A percentile compares a stretch with the other conserved stretches of the same genome.
Conservation (phyloP, 2,113 vertebrate species). For the Eptesicus fuscus region DNA sequence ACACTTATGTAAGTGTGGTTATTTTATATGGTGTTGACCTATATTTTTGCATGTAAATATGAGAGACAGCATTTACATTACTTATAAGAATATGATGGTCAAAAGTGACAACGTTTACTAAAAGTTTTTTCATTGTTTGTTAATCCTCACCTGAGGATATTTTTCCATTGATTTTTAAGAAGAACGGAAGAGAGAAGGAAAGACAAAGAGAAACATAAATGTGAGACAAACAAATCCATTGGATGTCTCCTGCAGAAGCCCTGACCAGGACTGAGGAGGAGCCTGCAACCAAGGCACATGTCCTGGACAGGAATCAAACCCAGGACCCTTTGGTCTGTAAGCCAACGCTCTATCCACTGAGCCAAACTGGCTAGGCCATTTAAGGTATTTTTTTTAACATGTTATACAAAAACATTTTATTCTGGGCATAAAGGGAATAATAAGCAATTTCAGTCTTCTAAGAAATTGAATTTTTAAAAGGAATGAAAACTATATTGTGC, state of each 20-base stretch:
- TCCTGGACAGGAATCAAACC: too few relatives aligned
- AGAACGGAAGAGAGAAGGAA: too few relatives aligned
- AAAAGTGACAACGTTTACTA: not conserved
- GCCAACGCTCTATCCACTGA: too few relatives aligned
- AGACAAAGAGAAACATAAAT: too few relatives aligned
- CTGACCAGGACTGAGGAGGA: too few relatives aligned
- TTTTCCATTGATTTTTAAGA: too few relatives aligned
- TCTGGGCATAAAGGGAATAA: not conserved
- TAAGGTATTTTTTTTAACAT: not conserved
- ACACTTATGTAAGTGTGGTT: not conserved
- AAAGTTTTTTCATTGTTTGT: not conserved
- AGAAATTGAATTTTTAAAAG: not conserved
- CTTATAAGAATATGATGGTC: not conserved
- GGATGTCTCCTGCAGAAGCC: too few relatives aligned
- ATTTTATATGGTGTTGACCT: not conserved
- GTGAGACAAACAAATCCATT: too few relatives aligned
- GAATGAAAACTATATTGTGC: not conserved
- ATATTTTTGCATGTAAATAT: not conserved
- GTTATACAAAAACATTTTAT: not conserved
- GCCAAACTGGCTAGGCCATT: too few relatives aligned
- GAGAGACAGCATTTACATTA: not conserved
- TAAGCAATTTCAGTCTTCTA: not conserved
- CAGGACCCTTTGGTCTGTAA: too few relatives aligned
- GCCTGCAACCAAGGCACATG: too few relatives aligned
- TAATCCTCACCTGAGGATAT: too few relatives aligned